Conservation (phyloP, 2,797 vertebrate species). For the Avahi laniger region DNA sequence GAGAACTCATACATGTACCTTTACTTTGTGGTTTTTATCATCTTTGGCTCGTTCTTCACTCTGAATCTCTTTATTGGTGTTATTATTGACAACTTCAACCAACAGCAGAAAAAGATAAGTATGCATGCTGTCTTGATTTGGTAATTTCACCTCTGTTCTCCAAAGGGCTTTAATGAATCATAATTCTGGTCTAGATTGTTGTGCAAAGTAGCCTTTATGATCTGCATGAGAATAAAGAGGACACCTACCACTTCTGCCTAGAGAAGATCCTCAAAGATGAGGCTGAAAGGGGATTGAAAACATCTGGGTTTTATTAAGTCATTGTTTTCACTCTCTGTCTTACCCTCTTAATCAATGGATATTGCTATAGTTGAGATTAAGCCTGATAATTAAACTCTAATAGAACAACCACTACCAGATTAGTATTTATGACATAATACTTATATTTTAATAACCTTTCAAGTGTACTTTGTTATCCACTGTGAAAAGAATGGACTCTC, state of each 20-base stretch:
- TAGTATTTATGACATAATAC: background rate
- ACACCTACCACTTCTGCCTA: background rate
- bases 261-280: background rate
- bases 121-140: background rate
- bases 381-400: background rate
- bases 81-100: slow-evolving; percentile 88
- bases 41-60: slow-evolving; percentile 88
- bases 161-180: background rate
- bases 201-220: background rate
- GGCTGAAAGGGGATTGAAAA: background rate
- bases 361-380: background rate
- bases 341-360: background rate
- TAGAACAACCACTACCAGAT: background rate
- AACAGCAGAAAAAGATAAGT: slow-evolving; percentile 89
- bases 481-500: background rate
- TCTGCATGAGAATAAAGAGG: background rate
- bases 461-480: background rate
- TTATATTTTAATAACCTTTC: background rate
- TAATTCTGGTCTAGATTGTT: background rate
- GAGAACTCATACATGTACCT: slow-evolving; percentile 61
- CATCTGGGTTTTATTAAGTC: background rate
- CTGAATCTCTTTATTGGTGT: slow-evolving; percentile 88
- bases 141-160: background rate
- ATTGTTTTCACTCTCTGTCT: background rate
- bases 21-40: slow-evolving; percentile 85